Base-by-base conservation (phyloP, 2,113 vertebrate genomes). In the Platichthys stellatus region DNA sequence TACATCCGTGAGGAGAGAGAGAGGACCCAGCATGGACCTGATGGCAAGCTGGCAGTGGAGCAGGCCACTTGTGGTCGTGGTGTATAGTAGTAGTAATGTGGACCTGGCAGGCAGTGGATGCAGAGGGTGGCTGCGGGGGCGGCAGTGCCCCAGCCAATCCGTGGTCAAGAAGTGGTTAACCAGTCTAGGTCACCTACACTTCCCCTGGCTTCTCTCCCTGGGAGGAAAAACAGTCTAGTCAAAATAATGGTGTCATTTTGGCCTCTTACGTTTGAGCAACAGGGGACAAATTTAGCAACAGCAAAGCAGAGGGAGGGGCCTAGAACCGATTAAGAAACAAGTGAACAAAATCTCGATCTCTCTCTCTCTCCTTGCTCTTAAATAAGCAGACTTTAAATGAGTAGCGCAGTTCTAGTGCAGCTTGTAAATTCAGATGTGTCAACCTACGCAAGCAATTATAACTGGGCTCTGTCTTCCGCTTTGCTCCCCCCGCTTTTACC, bases 211-310 rank as follows among this genome's bases (percentile, higher is more conserved):
- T 90, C 90, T 84, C 77, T 85, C 71, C 54, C 73, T 60, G 79
- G 84, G 83, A 91, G 88, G 86, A 86, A 94, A 94, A 94, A 94
- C 94, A 94, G 94, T 95, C 93, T 94, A 94, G 94, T 93, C 89
- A 95, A 94, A 95, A 95, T 94, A 94, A 94, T 94, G 88, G 88
- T 94, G 94, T 94, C 91, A 94, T 93, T 95, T 94, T 91, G 91
- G 90, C 87, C 85, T 88, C 85, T 88, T 91, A 84, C 86, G 70
- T 91, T 90, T 81, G 83, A 91, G 87, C 79, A 60, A 74, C 78
- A 64, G 80, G 62, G 66, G 90, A 90, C 89, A 93, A 89, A 94
- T 94, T 92, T 94, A 95, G 94, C 83, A 91, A 80, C 89, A 80
- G 86, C 84, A 82, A 85, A 77, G 86, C 66, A 76, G 86, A 86